phyloP scores from a whole-genome alignment of 2,797 vertebrate genomes.

The Rhadinocentrus ornatus region DNA sequence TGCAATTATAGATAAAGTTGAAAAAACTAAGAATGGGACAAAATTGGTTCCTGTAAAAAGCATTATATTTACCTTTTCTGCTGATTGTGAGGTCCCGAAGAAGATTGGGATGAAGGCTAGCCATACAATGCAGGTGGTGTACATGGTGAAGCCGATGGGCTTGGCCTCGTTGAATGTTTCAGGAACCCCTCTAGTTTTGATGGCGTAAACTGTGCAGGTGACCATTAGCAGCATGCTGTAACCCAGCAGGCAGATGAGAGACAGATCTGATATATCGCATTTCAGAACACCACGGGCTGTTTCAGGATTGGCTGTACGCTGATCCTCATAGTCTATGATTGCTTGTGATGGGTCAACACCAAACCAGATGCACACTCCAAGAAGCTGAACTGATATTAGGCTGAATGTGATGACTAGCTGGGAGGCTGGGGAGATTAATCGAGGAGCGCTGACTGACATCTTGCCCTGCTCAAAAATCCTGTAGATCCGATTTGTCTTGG shows the following conservation, averaged over 20 bases:
- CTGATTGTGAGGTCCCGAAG: conserved; percentile 95
- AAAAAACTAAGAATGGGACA: not conserved
- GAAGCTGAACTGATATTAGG: conserved; percentile 94
- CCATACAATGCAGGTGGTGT: conserved; percentile 98
- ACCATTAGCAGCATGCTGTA: conserved; percentile 99
- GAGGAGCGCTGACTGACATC: conserved; percentile 92
- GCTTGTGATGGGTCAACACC: conserved; percentile 94
- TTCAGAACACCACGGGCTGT: conserved; percentile 92
- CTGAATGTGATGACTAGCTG: conserved; percentile 96
- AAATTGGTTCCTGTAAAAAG: not conserved
- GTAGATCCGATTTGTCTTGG: conserved; percentile 98
- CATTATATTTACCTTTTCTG: conserved; percentile 88
- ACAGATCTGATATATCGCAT: conserved; percentile 96
- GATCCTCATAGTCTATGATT: conserved; percentile 95
- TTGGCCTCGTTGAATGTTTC: conserved; percentile 99
- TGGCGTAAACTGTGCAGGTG: conserved; percentile 98
- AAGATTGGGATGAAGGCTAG: conserved; percentile 98
- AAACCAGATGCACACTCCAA: conserved; percentile 96
- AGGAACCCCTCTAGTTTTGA: conserved; percentile 94
- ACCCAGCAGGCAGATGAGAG: conserved; percentile 95
- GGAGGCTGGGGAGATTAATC: conserved; percentile 94
- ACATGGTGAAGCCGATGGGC: conserved; percentile 98
- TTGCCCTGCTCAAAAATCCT: conserved; percentile 98
- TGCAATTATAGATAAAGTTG: not conserved
- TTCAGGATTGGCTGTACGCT: conserved; percentile 91